Percentiles rank a stretch among this genome's conserved stretches.
phyloP scores from a whole-genome alignment of 30 jellyfish, hydroid and myxozoan species.

The Morbakka virulenta region DNA sequence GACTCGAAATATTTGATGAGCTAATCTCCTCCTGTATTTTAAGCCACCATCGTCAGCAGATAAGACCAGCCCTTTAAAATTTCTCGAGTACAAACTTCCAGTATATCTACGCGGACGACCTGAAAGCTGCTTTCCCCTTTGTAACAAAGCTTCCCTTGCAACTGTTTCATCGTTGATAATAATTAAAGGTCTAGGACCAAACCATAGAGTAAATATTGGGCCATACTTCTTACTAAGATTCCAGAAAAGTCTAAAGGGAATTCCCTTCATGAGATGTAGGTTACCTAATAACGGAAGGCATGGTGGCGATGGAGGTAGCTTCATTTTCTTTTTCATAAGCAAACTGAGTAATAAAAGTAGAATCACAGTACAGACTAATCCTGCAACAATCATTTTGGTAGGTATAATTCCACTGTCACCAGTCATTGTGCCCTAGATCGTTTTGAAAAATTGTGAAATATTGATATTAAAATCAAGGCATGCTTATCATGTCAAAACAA shows the following conservation, averaged over 20 bases:
- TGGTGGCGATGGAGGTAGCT: conserved; percentile 76
- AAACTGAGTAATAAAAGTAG: neutral
- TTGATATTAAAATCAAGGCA: no score
- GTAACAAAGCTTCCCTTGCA: conserved; percentile 61
- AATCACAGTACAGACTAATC: neutral
- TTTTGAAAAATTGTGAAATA: no score
- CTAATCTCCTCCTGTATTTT: conserved; percentile 23
- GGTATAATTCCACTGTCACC: no score
- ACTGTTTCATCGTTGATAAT: conserved; percentile 46
- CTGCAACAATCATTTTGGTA: neutral
- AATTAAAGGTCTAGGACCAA: conserved; percentile 64
- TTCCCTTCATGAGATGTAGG: conserved; percentile 28
- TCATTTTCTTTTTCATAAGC: neutral
- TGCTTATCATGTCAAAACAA: no score
- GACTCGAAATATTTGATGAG: conserved; percentile 34
- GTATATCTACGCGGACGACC: conserved; percentile 63
- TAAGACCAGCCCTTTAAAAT: conserved; percentile 55
- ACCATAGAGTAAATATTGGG: conserved; percentile 60
- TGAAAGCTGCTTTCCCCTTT: conserved; percentile 40
- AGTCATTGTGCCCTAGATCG: no score
- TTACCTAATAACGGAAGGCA: conserved; percentile 51
- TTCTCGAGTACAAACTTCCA: conserved; percentile 58
- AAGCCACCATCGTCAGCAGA: conserved; percentile 34
- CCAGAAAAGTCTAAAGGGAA: conserved; percentile 16
- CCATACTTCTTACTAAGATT: conserved; percentile 42